Evolutionary conservation across 2,888 invertebrate species (phyloP).

Genomic region (Drosophila peninsularis): DNA sequence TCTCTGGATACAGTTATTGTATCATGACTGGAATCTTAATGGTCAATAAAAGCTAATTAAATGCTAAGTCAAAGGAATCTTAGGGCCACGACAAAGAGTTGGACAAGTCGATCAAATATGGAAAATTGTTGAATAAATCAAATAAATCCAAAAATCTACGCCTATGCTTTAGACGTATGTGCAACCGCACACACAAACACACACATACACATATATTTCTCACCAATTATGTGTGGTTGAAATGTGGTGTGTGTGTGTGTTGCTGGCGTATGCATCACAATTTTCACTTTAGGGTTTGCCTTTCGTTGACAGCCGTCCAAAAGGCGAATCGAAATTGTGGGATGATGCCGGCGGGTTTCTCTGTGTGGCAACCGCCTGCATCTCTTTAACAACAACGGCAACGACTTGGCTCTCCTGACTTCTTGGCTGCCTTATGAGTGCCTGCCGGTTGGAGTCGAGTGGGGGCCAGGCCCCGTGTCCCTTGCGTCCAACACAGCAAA

Average conservation of each 20-base stretch:
- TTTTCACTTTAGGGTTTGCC: constrained; percentile 34
- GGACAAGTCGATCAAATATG: constrained; percentile 39
- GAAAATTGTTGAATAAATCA: constrained; percentile 45
- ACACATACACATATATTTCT: constrained; percentile 12
- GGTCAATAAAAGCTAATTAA: constrained; percentile 72
- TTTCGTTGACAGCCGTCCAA: constrained; percentile 64
- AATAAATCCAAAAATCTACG: constrained; percentile 23
- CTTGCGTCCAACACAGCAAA: constrained; percentile 77
- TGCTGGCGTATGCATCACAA: constrained; percentile 15
- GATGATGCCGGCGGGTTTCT: constrained; percentile 20
- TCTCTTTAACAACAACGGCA: constrained; percentile 68
- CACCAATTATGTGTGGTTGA: constrained; percentile 49
- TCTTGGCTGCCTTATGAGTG: constrained; percentile 64
- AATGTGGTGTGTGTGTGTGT: constrained; percentile 10
- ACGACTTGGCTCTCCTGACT: constrained; percentile 58
- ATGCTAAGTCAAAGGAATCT: constrained; percentile 42
- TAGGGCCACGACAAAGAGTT: constrained; percentile 8
- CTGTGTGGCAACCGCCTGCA: constrained; percentile 61
- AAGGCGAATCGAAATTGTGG: constrained; percentile 46
- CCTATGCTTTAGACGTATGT: constrained; percentile 13
- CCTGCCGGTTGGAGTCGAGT: neutral
- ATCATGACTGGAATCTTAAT: constrained; percentile 72
- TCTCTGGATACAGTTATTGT: constrained; percentile 40
- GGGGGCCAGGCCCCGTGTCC: constrained; percentile 10
- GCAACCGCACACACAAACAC: constrained; percentile 8